Conservation (phyloP, 2,888 invertebrate species). For the Ectropis crepuscularia region DNA sequence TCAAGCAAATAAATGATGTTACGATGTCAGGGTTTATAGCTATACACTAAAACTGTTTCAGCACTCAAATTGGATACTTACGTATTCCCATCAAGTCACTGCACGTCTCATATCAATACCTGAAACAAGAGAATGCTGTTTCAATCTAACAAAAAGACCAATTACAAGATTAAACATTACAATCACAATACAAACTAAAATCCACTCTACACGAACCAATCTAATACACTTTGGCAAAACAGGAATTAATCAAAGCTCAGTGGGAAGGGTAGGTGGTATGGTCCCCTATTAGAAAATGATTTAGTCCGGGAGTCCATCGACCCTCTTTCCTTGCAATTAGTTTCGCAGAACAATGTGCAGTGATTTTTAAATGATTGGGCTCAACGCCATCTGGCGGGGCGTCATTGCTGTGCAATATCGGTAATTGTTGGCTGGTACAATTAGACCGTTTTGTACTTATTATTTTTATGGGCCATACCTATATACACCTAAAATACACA, state of each 20-base stretch:
- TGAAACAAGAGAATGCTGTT: conserved; percentile 21
- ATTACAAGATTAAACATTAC: conserved; percentile 33
- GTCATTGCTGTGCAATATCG: conserved; percentile 71
- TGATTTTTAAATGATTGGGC: conserved; percentile 83
- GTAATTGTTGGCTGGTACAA: conserved; percentile 65
- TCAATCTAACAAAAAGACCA: conserved; percentile 27
- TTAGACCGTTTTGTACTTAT: conserved; percentile 9
- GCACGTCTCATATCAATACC: conserved; percentile 18
- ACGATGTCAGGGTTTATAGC: too few relatives aligned
- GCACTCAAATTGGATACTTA: conserved; percentile 2
- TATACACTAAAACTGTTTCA: too few relatives aligned
- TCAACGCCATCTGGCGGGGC: conserved; percentile 75
- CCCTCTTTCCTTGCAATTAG: conserved; percentile 85
- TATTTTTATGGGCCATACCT: neutral
- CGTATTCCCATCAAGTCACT: conserved; percentile 9
- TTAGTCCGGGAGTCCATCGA: conserved; percentile 73
- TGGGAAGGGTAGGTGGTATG: conserved; percentile 37
- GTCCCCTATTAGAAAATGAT: conserved; percentile 78
- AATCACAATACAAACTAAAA: conserved; percentile 33
- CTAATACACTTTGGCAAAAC: conserved; percentile 41
- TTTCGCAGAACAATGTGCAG: conserved; percentile 83
- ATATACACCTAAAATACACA: too few relatives aligned
- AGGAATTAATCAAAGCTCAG: conserved; percentile 55
- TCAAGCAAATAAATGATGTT: too few relatives aligned
- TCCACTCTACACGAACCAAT: conserved; percentile 34